These are phyloP conservation scores for Laterallus jamaicensis DNA, from an alignment of 2,113 vertebrate species.

Conservation along the genomic window DNA sequence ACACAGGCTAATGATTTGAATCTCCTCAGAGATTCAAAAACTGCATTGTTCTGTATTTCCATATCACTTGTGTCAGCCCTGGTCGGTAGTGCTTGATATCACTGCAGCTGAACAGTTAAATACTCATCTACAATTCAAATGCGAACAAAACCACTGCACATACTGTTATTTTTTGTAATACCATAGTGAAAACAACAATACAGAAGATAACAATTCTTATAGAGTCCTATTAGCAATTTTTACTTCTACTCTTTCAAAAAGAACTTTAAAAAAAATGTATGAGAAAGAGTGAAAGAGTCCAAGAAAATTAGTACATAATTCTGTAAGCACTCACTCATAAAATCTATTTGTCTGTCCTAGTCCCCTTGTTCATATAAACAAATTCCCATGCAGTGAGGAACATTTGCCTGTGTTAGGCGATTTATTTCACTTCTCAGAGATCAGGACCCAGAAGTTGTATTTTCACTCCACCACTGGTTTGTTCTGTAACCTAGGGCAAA, in stretches of 20 bases:
- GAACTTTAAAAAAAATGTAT: background rate
- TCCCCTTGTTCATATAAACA: background rate
- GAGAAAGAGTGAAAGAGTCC: background rate
- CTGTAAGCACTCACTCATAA: background rate
- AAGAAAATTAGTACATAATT: conserved; percentile 5
- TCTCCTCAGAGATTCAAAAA: conserved; percentile 21
- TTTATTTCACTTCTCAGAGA: background rate
- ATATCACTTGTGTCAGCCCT: background rate
- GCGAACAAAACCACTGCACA: background rate
- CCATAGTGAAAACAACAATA: background rate
- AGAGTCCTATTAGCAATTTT: background rate
- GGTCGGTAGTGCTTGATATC: background rate
- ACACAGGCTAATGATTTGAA: background rate
- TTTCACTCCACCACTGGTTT: background rate
- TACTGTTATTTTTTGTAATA: background rate
- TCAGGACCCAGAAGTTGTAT: background rate
- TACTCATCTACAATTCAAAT: conserved; percentile 26
- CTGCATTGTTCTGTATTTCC: background rate
- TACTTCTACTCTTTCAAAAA: background rate
- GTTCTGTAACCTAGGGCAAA: background rate
- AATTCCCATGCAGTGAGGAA: background rate
- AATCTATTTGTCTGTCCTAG: background rate
- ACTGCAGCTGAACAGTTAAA: conserved; percentile 15
- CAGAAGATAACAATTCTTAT: background rate
- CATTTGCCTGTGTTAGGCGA: background rate